phyloP scores from a whole-genome alignment of 2,888 invertebrate species.

The Epinotia demarniana region DNA sequence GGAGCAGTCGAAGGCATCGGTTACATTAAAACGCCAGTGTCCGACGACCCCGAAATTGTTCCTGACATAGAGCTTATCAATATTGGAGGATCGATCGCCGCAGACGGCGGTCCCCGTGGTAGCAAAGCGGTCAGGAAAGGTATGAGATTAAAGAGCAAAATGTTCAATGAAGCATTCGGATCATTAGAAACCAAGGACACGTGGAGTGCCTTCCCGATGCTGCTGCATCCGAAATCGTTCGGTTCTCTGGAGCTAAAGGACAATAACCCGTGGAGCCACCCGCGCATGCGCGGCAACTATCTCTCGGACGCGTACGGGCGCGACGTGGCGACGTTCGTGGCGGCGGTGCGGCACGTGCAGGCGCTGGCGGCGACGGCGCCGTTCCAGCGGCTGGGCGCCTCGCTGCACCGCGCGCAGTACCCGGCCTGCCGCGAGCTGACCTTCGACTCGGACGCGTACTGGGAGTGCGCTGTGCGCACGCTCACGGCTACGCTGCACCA shows the following conservation, averaged over 20 bases:
- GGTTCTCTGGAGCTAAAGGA: slow-evolving; percentile 88
- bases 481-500: slow-evolving; percentile 87
- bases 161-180: slow-evolving; percentile 84
- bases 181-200: slow-evolving; percentile 83
- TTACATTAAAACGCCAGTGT: slow-evolving; percentile 86
- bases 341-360: slow-evolving; percentile 86
- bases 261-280: slow-evolving; percentile 89
- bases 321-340: slow-evolving; percentile 85
- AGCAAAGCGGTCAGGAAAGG: slow-evolving; percentile 80
- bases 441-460: slow-evolving; percentile 87
- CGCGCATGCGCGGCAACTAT: slow-evolving; percentile 93
- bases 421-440: slow-evolving; percentile 78
- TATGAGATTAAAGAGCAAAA: slow-evolving; percentile 82
- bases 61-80: slow-evolving; percentile 88
- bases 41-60: slow-evolving; percentile 83
- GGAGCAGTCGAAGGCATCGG: slow-evolving; percentile 88
- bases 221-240: slow-evolving; percentile 90
- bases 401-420: slow-evolving; percentile 77
- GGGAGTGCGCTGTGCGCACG: slow-evolving; percentile 87
- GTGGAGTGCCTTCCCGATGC: slow-evolving; percentile 87
- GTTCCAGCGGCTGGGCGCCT: slow-evolving; percentile 84
- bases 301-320: slow-evolving; percentile 84
- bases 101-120: slow-evolving; percentile 80
- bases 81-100: slow-evolving; percentile 86
- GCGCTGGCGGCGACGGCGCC: slow-evolving; percentile 84